Evolutionary conservation across 2,888 invertebrate species (phyloP).

Genomic region (Andrena haemorrhoa): DNA sequence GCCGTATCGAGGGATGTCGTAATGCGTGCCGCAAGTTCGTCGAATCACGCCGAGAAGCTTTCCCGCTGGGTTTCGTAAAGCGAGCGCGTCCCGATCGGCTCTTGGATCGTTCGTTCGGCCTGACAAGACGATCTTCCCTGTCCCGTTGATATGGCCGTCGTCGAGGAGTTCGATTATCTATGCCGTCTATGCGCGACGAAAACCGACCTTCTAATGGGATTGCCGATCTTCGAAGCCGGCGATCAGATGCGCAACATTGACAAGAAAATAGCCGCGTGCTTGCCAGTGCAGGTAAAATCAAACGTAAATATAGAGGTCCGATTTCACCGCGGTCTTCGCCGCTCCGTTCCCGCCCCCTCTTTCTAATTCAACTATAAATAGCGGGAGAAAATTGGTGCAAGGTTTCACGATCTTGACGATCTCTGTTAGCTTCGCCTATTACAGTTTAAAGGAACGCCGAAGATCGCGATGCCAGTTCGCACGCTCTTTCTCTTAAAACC

Average conservation of each 20-base stretch:
- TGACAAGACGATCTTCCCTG: conserved; percentile 35
- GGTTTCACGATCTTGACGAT: conserved; percentile 46
- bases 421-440: conserved; percentile 3
- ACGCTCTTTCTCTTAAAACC: neutral
- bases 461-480: neutral
- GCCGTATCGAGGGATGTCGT: conserved; percentile 35
- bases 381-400: conserved; percentile 63
- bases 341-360: conserved; percentile 54
- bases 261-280: conserved; percentile 87
- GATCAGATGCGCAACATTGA: conserved; percentile 86
- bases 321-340: conserved; percentile 52
- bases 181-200: conserved; percentile 85
- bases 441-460: neutral
- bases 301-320: conserved; percentile 43
- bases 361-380: conserved; percentile 63
- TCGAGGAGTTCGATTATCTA: conserved; percentile 83
- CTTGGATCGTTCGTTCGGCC: conserved; percentile 37
- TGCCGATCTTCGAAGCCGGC: conserved; percentile 85
- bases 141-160: conserved; percentile 71
- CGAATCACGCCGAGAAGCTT: conserved; percentile 26
- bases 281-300: conserved; percentile 86
- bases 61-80: conserved; percentile 46
- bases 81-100: conserved; percentile 30
- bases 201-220: conserved; percentile 83
- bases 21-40: conserved; percentile 50